A percentile compares a stretch with the other conserved stretches of the same genome.
These are phyloP conservation scores for Pangasius djambal DNA, from an alignment of 2,797 vertebrate genomes.

Conservation along the genomic window DNA sequence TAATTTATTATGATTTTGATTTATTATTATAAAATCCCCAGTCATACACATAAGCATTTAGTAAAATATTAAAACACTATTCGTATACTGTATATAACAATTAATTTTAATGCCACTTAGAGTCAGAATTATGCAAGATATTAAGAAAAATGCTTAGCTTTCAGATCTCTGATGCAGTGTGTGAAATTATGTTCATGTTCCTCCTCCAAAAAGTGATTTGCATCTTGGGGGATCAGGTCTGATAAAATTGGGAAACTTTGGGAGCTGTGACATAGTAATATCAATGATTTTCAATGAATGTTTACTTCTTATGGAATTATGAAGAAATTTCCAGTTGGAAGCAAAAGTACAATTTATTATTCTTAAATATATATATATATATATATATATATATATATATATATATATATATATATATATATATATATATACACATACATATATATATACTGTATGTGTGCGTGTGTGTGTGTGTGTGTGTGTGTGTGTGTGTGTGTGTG, in stretches of 20 bases:
- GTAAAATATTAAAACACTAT: not conserved
- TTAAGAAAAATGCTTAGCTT: not conserved
- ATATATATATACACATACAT: too few species aligned
- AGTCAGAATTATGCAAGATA: not conserved
- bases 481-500: not conserved
- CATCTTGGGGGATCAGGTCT: not conserved
- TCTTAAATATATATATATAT: too few species aligned
- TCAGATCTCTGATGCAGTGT: not conserved
- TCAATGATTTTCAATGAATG: not conserved
- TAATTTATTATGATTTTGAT: not conserved
- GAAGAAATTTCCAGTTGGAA: not conserved
- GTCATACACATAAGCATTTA: not conserved
- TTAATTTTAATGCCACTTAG: not conserved
- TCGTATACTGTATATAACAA: not conserved
- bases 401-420: too few species aligned
- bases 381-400: too few species aligned
- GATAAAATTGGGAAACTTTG: not conserved
- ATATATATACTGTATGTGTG: not conserved
- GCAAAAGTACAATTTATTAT: too few species aligned
- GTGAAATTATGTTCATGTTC: not conserved
- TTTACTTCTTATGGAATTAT: not conserved
- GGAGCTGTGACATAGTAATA: not conserved
- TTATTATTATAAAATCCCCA: not conserved
- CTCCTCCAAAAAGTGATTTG: not conserved
- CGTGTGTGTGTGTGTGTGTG: not conserved